Base-by-base conservation (phyloP, 2,888 invertebrate species). In the Stomorhina lunata region DNA sequence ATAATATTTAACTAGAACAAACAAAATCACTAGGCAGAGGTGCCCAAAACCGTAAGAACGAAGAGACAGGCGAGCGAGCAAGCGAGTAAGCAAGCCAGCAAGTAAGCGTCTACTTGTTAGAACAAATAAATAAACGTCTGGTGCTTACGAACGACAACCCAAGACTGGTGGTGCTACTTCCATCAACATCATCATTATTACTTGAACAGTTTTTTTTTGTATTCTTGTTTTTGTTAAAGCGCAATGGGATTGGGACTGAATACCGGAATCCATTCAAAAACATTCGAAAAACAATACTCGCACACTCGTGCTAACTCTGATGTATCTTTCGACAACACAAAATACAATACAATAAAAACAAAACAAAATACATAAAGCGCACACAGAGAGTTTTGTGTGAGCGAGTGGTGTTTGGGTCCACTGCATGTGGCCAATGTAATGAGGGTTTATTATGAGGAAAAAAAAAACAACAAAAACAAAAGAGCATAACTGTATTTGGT, bases 211-310 rank as follows among this genome's bases (percentile, higher is more conserved):
- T 17, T n/a, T n/a, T 57, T 57, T 65, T 57, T 32, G 65, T 73
- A 69, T 78, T 79, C 53, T 79, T 75, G 69, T 75, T 75, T 66
- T 71, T 48, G 65, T 63, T 80, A 48, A 48, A 73, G 77, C 83
- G 83, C 82, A 80, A 59, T 79, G 85, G 84, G 84, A 84, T 84
- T 84, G 85, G 85, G 85, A 84, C 84, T 76, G 63, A 75, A 71
- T 55, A 66, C 61, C 83, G 71, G 76, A 72, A 61, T 65, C 69
- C 57, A 55, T 65, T 57, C 20, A 53, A 40, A 57, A 48, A 53
- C 40, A 55, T 61, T 20, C 32, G 17, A 45, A 10, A 22, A 25
- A 68, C 25, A 61, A 55, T 57, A 48, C 27, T 32, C 43, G 59
- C 59, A 57, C 57, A 78, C 63, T 48, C 6, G 15, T 20, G 22